A percentile compares a stretch with the other conserved stretches of the same genome.
phyloP scores from a whole-genome alignment of 2,888 invertebrate genomes.

The Nomada fabriciana region DNA sequence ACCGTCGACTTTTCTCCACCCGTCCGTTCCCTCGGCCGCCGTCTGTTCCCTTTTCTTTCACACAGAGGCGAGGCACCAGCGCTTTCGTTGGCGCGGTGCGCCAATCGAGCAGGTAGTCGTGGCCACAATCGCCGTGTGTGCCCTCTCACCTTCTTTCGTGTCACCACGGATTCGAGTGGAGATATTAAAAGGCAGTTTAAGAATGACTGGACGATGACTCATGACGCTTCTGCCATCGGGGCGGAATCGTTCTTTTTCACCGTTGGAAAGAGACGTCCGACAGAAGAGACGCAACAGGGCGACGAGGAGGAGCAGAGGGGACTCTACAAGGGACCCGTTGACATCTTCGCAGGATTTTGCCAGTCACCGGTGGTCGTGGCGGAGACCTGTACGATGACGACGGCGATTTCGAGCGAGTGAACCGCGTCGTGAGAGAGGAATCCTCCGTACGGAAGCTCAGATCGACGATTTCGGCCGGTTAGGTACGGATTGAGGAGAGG shows the following conservation, averaged over 20 bases:
- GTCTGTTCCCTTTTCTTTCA: constrained; percentile 34
- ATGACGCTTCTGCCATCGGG: constrained; percentile 66
- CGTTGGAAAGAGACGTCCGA: constrained; percentile 24
- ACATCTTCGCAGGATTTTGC: constrained; percentile 65
- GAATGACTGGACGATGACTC: constrained; percentile 81
- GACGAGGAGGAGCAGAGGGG: constrained; percentile 47
- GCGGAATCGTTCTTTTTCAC: constrained; percentile 47
- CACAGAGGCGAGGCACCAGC: neutral
- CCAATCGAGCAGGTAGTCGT: constrained; percentile 77
- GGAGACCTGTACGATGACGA: constrained; percentile 65
- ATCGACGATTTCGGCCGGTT: constrained; percentile 40
- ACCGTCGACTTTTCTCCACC: constrained; percentile 61
- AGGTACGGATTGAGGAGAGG: neutral
- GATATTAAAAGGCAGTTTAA: constrained; percentile 83
- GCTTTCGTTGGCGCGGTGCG: constrained; percentile 63
- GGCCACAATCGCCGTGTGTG: constrained; percentile 70
- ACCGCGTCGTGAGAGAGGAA: constrained; percentile 67
- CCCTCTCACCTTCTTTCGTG: constrained; percentile 77
- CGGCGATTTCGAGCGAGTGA: constrained; percentile 45
- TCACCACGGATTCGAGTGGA: constrained; percentile 71
- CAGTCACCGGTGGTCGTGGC: constrained; percentile 61
- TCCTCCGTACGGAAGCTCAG: constrained; percentile 65
- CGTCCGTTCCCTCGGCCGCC: constrained; percentile 19
- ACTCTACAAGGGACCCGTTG: constrained; percentile 62
- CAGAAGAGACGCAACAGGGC: constrained; percentile 21